Percentiles rank a stretch among this genome's conserved stretches.
Evolutionary conservation across 2,113 vertebrate species (phyloP).

Genomic region (Amazona vittata): DNA sequence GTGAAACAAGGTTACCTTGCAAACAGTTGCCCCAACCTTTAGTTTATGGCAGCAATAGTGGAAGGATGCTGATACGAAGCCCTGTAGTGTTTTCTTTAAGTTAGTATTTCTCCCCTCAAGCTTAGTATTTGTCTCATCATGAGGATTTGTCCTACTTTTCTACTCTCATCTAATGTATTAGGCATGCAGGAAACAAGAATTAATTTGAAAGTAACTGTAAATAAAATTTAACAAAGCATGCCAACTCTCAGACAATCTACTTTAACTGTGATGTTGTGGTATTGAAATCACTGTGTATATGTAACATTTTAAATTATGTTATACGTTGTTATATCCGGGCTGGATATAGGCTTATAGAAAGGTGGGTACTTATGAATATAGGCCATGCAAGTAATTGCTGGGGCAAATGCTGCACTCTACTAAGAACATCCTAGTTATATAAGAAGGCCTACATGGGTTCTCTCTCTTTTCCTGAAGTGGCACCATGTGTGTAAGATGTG

Average conservation of each 20-base stretch:
- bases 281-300: background rate
- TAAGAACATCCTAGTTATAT: conserved; percentile 1
- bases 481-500: conserved; percentile 1
- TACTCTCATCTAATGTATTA: background rate
- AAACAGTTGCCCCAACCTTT: background rate
- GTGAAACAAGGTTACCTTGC: background rate
- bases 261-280: background rate
- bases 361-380: background rate
- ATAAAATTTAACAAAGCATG: background rate
- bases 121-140: background rate
- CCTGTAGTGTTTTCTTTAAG: background rate
- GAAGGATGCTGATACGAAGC: background rate
- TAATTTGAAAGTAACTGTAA: conserved; percentile 32
- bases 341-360: background rate
- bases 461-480: conserved; percentile 52
- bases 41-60: background rate
- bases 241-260: background rate
- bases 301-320: background rate
- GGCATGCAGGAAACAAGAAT: background rate
- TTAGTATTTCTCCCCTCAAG: background rate
- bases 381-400: background rate
- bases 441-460: background rate
- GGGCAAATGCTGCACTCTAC: background rate
- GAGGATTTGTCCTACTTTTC: background rate
- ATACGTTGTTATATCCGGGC: background rate